These are phyloP conservation scores for Gambusia holbrooki DNA, from an alignment of 2,113 vertebrate species.

Conservation along the genomic window DNA sequence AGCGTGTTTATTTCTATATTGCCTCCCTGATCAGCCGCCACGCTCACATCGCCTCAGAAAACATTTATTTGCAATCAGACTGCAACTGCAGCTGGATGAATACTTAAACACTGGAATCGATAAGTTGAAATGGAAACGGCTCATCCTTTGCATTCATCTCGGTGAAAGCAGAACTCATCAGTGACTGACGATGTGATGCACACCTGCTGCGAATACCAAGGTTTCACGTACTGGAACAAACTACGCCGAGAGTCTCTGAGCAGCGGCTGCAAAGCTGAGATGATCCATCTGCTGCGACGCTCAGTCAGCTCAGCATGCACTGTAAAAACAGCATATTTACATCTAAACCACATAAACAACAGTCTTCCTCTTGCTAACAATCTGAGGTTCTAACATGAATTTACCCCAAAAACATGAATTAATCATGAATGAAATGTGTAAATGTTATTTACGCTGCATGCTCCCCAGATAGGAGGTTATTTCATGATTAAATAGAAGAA, in stretches of 20 bases:
- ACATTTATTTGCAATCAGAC: neutral
- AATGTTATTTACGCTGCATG: no score
- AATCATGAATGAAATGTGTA: neutral
- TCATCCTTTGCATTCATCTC: neutral
- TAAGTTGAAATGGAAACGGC: conserved; percentile 8
- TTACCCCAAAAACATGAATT: neutral
- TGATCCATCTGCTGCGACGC: neutral
- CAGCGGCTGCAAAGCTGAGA: neutral
- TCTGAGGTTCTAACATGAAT: neutral
- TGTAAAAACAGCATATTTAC: neutral
- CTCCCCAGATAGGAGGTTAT: neutral
- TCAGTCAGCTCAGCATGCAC: neutral
- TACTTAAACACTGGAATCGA: conserved; percentile 22
- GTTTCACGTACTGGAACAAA: neutral
- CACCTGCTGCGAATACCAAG: conserved; percentile 18
- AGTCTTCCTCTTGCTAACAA: neutral
- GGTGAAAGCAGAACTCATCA: neutral
- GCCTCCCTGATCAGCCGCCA: neutral
- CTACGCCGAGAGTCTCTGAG: neutral
- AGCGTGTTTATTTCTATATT: neutral
- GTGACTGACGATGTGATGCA: conserved; percentile 5
- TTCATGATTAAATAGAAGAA: neutral
- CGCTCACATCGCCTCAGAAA: neutral
- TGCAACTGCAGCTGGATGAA: conserved; percentile 10
- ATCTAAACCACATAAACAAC: neutral